Percentiles rank a stretch among this genome's conserved stretches.
These are phyloP conservation scores for Stratiomys singularior DNA, from an alignment of 2,888 invertebrate genomes.

Conservation along the genomic window DNA sequence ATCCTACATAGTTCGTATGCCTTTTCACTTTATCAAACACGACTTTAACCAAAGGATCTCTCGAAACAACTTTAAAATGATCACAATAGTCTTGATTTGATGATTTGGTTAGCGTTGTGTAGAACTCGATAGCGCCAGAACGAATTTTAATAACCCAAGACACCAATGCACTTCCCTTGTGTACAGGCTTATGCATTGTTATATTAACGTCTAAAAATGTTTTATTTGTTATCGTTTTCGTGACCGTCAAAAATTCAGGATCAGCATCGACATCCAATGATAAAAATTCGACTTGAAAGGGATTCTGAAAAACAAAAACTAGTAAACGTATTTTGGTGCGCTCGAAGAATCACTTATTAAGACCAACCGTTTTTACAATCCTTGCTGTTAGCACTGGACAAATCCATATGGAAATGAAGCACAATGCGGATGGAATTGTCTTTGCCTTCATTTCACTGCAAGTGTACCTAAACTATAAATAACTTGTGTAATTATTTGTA, in stretches of 20 bases:
- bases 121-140: constrained; percentile 1
- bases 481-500: neutral
- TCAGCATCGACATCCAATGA: neutral
- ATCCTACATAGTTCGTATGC: neutral
- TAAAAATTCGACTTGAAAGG: neutral
- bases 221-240: neutral
- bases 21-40: neutral
- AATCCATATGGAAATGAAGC: no score
- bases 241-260: neutral
- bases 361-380: neutral
- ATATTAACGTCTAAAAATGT: neutral
- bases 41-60: neutral
- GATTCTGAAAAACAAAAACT: neutral
- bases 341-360: no score
- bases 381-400: neutral
- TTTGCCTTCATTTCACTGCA: neutral
- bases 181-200: neutral
- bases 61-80: neutral
- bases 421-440: neutral
- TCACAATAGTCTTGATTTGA: constrained; percentile 6
- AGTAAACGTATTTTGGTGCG: neutral
- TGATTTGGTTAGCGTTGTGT: neutral
- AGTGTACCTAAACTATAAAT: neutral
- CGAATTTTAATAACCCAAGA: neutral
- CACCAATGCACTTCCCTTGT: neutral